Conservation (phyloP, 53 echinoderm and acorn worm genomes). For the Paracentrotus lividus region DNA sequence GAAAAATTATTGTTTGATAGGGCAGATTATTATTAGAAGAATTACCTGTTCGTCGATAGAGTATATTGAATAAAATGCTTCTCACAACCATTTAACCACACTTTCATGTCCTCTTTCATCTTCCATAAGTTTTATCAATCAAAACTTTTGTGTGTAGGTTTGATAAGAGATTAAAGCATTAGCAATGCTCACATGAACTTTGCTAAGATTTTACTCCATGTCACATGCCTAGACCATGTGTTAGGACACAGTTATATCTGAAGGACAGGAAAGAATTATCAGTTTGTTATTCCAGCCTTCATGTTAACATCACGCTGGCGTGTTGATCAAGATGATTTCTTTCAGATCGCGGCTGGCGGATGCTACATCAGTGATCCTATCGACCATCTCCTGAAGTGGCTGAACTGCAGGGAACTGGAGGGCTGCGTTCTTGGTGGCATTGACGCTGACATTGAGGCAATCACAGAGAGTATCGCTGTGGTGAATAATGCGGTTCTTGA, state of each 20-base stretch:
- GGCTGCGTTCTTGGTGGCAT: slow-evolving; percentile 92
- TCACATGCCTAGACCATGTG: too few relatives aligned
- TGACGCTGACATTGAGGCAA: slow-evolving; percentile 89
- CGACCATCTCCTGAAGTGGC: slow-evolving; percentile 97
- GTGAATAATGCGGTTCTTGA: slow-evolving; percentile 83
- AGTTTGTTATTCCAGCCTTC: background rate
- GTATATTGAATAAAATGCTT: background rate
- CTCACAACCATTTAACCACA: background rate
- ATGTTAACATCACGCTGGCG: slow-evolving; percentile 63
- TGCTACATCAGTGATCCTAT: slow-evolving; percentile 93
- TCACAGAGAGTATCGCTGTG: slow-evolving; percentile 91
- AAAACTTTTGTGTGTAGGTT: background rate
- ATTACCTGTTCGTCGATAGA: background rate
- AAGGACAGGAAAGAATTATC: slow-evolving; percentile 30
- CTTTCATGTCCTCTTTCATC: background rate
- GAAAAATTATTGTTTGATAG: background rate
- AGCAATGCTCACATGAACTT: too few relatives aligned
- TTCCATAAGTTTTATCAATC: background rate
- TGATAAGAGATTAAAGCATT: background rate
- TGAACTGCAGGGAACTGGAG: slow-evolving; percentile 93
- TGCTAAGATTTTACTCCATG: too few relatives aligned
- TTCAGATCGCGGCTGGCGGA: slow-evolving; percentile 87
- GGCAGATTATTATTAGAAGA: background rate
- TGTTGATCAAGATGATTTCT: slow-evolving; percentile 58
- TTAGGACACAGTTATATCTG: background rate